Evolutionary conservation across 2,797 vertebrate genomes (phyloP), one percentile per base, ranked within the genome.

Genomic region (Delichon dasypus): DNA sequence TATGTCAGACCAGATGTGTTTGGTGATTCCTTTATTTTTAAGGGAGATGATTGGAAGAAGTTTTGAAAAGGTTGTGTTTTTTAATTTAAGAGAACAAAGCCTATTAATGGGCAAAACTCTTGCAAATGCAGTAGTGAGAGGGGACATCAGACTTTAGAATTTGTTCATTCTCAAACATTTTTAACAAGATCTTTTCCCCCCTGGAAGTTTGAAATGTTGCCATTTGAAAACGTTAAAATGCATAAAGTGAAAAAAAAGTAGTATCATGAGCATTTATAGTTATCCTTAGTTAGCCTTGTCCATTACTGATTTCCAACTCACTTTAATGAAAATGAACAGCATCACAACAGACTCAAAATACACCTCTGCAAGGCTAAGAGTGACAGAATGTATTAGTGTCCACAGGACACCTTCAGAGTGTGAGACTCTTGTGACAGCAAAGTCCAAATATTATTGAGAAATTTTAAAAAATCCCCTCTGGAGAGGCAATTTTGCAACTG

Each of bases 11-110:
- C 62, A 93, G 61, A 92, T 88, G 85, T 55, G 6, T 93, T 40
- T 23, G 23, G n/a, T 74, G 25, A n/a, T 62, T 88, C 47, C 30
- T 74, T 68, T 61, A 40, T 72, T 89, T 94, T 85, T 50, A 88
- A 77, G 26, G 17, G 23, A 84, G 68, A 65, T 70, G 12, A 57
- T 47, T 74, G 12, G 10, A 25, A 86, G 19, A 80, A 4, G 30
- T 72, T 94, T 88, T 89, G 51, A 88, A 90, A 93, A 88, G 32
- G 30, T 91, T 77, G 45, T 57, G 21, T 17, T 84, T 88, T 85
- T 71, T 74, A 16, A 23, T 77, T 85, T 65, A 67, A 88, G 45
- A 85, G 47, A 83, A 2, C 2, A 80, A 80, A 64, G 22, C 2
- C 9, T 71, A 50, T 18, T 80, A 84, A 57, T n/a, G 19, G 4